Conservation (phyloP, 1,140 invertebrate genomes). For the Sycophaga agraensis region DNA sequence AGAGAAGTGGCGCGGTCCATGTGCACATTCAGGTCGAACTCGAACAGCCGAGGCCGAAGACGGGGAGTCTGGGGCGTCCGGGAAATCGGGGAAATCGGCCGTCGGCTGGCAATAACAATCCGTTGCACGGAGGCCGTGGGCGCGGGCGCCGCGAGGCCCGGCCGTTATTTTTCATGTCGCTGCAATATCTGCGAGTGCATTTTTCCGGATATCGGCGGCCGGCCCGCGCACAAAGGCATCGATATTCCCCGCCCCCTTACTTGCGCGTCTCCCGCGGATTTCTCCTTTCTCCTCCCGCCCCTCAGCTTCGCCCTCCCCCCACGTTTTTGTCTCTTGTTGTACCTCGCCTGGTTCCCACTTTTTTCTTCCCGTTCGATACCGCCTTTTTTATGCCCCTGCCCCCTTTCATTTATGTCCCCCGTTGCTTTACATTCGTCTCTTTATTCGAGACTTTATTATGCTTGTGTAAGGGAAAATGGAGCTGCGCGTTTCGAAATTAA, state of each 20-base stretch:
- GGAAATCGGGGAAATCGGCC: conserved; percentile 43
- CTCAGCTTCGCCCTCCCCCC: background rate
- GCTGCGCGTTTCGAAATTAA: background rate
- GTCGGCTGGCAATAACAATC: conserved; percentile 50
- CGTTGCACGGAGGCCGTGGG: conserved; percentile 30
- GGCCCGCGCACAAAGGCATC: conserved; percentile 32
- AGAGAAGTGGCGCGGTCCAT: too few relatives aligned
- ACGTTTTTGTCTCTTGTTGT: background rate
- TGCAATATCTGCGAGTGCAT: conserved; percentile 48
- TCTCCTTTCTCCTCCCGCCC: background rate
- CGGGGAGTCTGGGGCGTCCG: too few relatives aligned
- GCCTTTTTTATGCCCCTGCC: background rate
- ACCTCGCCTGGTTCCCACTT: background rate
- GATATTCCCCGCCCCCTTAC: background rate
- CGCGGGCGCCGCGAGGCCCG: conserved; percentile 25
- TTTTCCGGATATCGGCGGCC: conserved; percentile 41
- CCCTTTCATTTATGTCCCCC: background rate
- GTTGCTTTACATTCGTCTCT: background rate
- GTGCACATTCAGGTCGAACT: too few relatives aligned
- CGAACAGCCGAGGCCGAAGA: too few relatives aligned
- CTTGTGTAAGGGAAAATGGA: background rate
- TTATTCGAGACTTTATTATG: background rate
- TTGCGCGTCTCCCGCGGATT: background rate
- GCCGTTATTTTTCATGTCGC: conserved; percentile 44
- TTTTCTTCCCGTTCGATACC: background rate